phyloP scores from a whole-genome alignment of 2,797 vertebrate species.

The Petrocephalus sullivani region DNA sequence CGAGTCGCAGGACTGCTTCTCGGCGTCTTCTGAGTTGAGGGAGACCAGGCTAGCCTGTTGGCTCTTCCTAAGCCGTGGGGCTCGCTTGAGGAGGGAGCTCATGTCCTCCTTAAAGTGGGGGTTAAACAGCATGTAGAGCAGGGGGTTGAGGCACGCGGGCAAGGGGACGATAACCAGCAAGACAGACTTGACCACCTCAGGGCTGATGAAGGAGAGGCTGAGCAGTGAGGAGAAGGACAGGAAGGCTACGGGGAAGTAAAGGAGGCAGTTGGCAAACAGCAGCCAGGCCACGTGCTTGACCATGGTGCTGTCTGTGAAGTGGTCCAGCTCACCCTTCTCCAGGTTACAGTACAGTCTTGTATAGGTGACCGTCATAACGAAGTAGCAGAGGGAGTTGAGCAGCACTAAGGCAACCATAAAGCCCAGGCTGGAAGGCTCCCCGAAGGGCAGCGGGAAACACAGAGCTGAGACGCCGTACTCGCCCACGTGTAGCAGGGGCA shows the following conservation, averaged over 20 bases:
- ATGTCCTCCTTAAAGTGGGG: slow-evolving; percentile 82
- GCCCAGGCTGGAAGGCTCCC: slow-evolving; percentile 60
- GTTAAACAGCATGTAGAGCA: slow-evolving; percentile 86
- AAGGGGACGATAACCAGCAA: slow-evolving; percentile 80
- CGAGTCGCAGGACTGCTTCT: slow-evolving; percentile 88
- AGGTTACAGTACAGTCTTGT: slow-evolving; percentile 76
- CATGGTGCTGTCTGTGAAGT: slow-evolving; percentile 69
- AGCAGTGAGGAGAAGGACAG: slow-evolving; percentile 80
- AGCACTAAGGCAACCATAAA: slow-evolving; percentile 75
- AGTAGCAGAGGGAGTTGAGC: slow-evolving; percentile 81
- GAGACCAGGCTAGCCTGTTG: slow-evolving; percentile 60
- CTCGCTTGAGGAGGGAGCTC: slow-evolving; percentile 60
- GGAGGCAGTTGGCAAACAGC: slow-evolving; percentile 83
- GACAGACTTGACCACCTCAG: slow-evolving; percentile 75
- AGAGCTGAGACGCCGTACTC: slow-evolving; percentile 71
- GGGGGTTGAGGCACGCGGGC: slow-evolving; percentile 82
- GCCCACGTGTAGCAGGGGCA: slow-evolving; percentile 66
- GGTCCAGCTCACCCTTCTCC: slow-evolving; percentile 64
- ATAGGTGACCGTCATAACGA: slow-evolving; percentile 80
- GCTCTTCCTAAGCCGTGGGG: slow-evolving; percentile 51
- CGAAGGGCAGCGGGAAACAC: slow-evolving; percentile 75
- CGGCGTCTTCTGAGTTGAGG: slow-evolving; percentile 72
- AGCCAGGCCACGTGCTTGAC: slow-evolving; percentile 81
- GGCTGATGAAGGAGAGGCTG: slow-evolving; percentile 71
- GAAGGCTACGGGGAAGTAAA: slow-evolving; percentile 84